These are phyloP conservation scores for Turritopsis dohrnii DNA, from an alignment of 30 jellyfish, hydroid and myxozoan species.

Conservation along the genomic window DNA sequence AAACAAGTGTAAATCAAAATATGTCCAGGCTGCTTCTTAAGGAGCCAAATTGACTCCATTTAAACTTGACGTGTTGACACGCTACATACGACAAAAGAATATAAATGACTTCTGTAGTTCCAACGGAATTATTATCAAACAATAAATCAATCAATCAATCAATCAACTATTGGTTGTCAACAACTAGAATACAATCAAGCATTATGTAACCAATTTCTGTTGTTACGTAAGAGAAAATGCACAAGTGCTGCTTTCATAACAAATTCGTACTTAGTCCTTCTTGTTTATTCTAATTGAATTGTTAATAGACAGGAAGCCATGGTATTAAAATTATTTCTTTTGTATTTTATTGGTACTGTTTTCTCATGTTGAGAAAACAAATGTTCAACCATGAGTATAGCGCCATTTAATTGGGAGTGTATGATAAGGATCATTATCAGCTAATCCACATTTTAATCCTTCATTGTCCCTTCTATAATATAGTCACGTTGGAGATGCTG, in stretches of 20 bases:
- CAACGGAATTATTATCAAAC: too few species aligned
- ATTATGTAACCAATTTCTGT: not conserved
- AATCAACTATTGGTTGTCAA: not conserved
- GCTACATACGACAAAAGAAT: too few species aligned
- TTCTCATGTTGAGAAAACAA: not conserved
- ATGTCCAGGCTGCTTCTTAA: too few species aligned
- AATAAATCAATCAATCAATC: not conserved
- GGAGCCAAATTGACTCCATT: too few species aligned
- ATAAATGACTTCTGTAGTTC: too few species aligned
- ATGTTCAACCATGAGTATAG: not conserved
- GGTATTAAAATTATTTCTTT: not conserved
- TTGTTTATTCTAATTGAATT: not conserved
- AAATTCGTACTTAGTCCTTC: not conserved
- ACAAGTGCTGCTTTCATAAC: not conserved
- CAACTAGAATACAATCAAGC: not conserved
- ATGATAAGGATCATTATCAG: not conserved
- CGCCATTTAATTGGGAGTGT: too few species aligned
- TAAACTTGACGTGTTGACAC: too few species aligned
- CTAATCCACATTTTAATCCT: not conserved
- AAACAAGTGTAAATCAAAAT: too few species aligned
- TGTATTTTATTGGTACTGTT: not conserved
- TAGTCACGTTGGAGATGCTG: too few species aligned
- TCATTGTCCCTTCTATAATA: too few species aligned
- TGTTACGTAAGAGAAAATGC: not conserved
- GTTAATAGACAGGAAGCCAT: not conserved